These are phyloP conservation scores for Ceyx cyanopectus DNA, from an alignment of 2,113 vertebrate species.

Conservation along the genomic window DNA sequence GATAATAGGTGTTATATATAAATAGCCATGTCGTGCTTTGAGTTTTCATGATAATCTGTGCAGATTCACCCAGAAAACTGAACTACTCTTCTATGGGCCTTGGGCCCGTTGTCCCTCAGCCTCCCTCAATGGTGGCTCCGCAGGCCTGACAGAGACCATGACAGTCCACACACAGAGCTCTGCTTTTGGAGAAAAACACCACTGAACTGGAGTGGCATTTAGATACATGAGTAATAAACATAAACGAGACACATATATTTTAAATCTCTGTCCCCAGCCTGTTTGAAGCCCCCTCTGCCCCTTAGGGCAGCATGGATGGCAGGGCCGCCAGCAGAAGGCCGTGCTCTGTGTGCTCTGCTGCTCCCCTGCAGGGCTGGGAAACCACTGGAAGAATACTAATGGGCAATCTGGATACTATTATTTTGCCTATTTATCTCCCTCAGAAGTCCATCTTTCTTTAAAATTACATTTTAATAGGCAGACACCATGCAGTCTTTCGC, in stretches of 20 bases:
- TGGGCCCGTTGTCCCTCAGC: background rate
- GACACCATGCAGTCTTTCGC: background rate
- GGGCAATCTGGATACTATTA: background rate
- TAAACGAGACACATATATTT: background rate
- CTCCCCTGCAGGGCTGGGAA: background rate
- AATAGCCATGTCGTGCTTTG: background rate
- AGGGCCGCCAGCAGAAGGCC: rapidly evolving
- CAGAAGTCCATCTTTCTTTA: background rate
- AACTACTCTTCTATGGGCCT: background rate
- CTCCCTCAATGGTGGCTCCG: background rate
- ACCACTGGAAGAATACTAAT: background rate
- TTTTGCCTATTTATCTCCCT: background rate
- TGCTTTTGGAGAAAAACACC: background rate
- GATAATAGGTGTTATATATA: background rate
- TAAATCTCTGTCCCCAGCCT: background rate
- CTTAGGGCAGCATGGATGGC: background rate
- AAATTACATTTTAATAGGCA: background rate
- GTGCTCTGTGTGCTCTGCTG: background rate
- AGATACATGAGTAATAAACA: background rate
- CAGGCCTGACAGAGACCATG: background rate
- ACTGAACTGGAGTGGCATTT: background rate
- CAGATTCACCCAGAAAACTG: background rate
- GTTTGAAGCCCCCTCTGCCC: background rate
- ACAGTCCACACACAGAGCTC: background rate
- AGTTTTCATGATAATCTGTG: background rate